Conservation (phyloP, 2,888 invertebrate genomes). For the Germaria angustata region DNA sequence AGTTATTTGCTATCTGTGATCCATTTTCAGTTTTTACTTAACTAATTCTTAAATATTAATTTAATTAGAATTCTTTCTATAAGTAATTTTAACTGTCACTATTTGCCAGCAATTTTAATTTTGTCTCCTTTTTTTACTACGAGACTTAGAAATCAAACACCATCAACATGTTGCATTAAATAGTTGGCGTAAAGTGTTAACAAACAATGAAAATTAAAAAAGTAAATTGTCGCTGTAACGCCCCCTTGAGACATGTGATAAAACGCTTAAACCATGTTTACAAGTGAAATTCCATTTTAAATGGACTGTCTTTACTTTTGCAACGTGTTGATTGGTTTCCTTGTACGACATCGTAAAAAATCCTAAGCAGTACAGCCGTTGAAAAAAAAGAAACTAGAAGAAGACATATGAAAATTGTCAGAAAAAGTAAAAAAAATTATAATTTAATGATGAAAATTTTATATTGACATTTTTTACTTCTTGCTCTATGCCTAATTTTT, state of each 20-base stretch:
- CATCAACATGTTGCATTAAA: constrained; percentile 54
- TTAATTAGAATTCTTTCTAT: not conserved
- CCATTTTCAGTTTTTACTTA: not conserved
- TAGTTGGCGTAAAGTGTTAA: constrained; percentile 49
- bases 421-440: constrained; percentile 37
- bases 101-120: not conserved
- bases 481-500: no score
- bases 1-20: not conserved
- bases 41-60: no score
- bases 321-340: constrained; percentile 32
- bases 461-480: not conserved
- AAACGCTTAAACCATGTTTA: constrained; percentile 60
- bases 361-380: not conserved
- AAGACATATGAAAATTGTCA: not conserved
- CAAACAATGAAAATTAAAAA: constrained; percentile 42
- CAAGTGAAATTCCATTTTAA: constrained; percentile 66
- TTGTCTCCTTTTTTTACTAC: not conserved
- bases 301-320: constrained; percentile 67
- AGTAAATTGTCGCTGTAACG: constrained; percentile 65
- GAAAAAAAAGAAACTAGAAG: not conserved
- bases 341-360: constrained; percentile 38
- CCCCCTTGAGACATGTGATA: constrained; percentile 65
- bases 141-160: constrained; percentile 23
- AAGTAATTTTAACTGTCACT: not conserved
- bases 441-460: constrained; percentile 58